Evolutionary conservation across 2,113 vertebrate genomes (phyloP).

Genomic region (Oreocharis arfaki): DNA sequence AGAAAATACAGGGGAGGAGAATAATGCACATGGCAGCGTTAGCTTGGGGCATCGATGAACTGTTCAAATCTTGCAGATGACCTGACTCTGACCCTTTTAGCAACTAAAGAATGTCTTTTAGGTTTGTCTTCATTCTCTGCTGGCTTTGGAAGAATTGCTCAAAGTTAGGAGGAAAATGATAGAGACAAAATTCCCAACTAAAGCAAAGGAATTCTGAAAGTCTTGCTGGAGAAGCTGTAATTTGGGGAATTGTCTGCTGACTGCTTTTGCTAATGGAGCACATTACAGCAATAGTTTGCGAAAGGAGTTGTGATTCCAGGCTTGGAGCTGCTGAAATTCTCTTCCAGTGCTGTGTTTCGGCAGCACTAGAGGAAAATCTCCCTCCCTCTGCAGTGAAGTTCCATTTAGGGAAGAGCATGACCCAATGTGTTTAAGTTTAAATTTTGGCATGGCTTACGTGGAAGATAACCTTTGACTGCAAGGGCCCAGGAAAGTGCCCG

Average conservation of each 20-base stretch:
- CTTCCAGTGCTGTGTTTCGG: not conserved
- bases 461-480: conserved; percentile 48
- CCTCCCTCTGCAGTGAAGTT: not conserved
- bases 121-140: not conserved
- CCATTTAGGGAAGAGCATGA: not conserved
- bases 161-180: not conserved
- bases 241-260: not conserved
- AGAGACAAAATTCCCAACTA: not conserved
- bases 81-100: not conserved
- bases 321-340: not conserved
- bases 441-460: not conserved
- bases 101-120: not conserved
- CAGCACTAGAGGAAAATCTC: not conserved
- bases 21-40: not conserved
- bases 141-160: not conserved
- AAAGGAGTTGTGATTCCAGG: not conserved
- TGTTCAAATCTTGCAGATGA: conserved; percentile 16
- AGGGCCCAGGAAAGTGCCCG: not conserved
- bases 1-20: conserved; percentile 31
- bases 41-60: not conserved
- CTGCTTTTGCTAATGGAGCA: not conserved
- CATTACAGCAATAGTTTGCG: not conserved
- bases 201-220: not conserved
- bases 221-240: not conserved
- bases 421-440: not conserved